Conservation (phyloP, 2,113 vertebrate species). For the Mixornis gularis region DNA sequence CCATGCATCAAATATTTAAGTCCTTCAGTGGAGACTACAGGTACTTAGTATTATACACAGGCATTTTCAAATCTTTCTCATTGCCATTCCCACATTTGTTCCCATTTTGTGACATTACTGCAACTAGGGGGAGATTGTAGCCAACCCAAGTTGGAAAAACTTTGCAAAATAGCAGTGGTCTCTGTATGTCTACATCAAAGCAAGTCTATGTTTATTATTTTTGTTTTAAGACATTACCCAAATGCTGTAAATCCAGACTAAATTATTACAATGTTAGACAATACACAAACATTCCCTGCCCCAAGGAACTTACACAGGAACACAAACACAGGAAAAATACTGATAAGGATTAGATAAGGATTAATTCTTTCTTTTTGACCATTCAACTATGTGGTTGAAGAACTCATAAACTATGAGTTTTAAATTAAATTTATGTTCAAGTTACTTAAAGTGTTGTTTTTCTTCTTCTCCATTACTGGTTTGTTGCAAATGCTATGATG, state of each 20-base stretch:
- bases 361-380: slow-evolving; percentile 12
- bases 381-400: background rate
- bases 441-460: slow-evolving; percentile 36
- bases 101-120: background rate
- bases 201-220: slow-evolving; percentile 41
- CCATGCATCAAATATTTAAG: background rate
- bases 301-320: slow-evolving; percentile 29
- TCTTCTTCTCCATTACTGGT: slow-evolving; percentile 26
- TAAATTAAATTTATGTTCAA: slow-evolving; percentile 44
- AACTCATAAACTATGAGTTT: slow-evolving; percentile 35
- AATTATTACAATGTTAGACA: slow-evolving; percentile 49
- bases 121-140: background rate
- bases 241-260: slow-evolving; percentile 43
- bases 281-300: slow-evolving; percentile 47
- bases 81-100: background rate
- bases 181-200: slow-evolving; percentile 14
- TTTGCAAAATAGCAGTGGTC: background rate
- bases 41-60: background rate
- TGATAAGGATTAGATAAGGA: slow-evolving; percentile 30
- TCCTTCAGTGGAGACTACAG: background rate
- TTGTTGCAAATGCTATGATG: slow-evolving; percentile 42
- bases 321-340: slow-evolving; percentile 38
- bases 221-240: slow-evolving; percentile 32
- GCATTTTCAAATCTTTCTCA: background rate
- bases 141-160: background rate